phyloP scores from a whole-genome alignment of 2,797 vertebrate genomes.

The Danio choprae region DNA sequence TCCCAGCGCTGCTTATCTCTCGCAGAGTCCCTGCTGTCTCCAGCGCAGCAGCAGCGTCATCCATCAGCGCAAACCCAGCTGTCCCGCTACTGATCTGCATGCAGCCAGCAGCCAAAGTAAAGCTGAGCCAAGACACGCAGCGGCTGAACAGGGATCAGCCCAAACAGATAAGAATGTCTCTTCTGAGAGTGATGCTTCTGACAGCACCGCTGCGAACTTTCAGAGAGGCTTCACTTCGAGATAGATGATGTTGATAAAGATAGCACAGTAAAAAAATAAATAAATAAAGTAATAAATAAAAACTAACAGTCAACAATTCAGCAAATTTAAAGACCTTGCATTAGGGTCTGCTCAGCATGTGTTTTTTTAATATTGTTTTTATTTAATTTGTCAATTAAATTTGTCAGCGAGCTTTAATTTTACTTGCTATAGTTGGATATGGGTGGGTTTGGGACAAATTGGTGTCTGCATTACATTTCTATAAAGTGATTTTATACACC shows the following conservation, averaged over 20 bases:
- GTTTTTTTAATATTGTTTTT: neutral
- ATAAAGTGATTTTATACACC: too few relatives aligned
- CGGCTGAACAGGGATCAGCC: constrained; percentile 55
- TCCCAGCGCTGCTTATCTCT: constrained; percentile 55
- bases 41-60: constrained; percentile 43
- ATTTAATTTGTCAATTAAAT: neutral
- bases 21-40: constrained; percentile 49
- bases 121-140: constrained; percentile 32
- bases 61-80: constrained; percentile 57
- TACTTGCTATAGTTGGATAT: neutral
- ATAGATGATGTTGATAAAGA: constrained; percentile 24
- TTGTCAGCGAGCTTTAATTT: neutral
- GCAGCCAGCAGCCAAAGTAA: constrained; percentile 41
- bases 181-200: constrained; percentile 14
- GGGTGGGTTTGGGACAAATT: too few relatives aligned
- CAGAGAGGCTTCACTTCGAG: neutral
- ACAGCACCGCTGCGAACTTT: constrained; percentile 1
- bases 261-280: constrained; percentile 24
- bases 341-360: neutral
- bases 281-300: constrained; percentile 39
- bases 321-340: neutral
- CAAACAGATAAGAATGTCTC: constrained; percentile 48
- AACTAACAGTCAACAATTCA: constrained; percentile 1
- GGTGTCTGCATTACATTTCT: too few relatives aligned
- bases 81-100: constrained; percentile 58